Base-by-base conservation (phyloP, 2,113 vertebrate genomes). In the Sylvietta virens region DNA sequence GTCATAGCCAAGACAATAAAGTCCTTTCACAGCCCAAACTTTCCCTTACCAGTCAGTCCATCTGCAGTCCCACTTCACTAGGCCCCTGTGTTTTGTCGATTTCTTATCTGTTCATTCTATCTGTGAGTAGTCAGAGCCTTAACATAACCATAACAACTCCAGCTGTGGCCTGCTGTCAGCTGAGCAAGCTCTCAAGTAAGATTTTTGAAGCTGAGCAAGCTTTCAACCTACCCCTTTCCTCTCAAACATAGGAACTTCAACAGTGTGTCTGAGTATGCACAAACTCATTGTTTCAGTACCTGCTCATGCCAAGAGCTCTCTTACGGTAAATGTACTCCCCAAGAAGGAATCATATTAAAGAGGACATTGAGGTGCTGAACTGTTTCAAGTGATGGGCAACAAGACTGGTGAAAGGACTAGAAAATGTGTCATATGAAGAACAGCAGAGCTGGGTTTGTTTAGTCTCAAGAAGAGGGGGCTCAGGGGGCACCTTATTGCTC, bases 401-500 rank as follows among this genome's bases (percentile, higher is more conserved):
- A 66, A 39, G n/a, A 15, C 53, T 45, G 7, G 28, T 39, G 24
- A 45, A 51, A 58, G 8, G 15, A 26, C 37, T 7, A 13, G 33
- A 45, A 73, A 58, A 88, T 19, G 13, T 37, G 8, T 44, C 44
- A 2, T 28, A 37, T 3, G 19, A 50, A 7, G 28, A 51, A 14
- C 4, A 50, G 23, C 15, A 1, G 3, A 81, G 23, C 7, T 66
- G 7, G 2, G 17, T 57, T 31, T 57, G 37, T 50, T 57, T 13
- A 33, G 8, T 11, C 12, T 39, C 37, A 50, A 22, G 30, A 26
- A 42, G 17, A 45, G 58, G 11, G 28, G 23, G 40, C 20, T 73
- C 11, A 11, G 4, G 8, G 24, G 15, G 3, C 10, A 22, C 17
- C 5, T 58, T 7, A 20, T 10, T 0, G 0, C 27, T 57, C 42